These are phyloP conservation scores for Pectinophora gossypiella DNA, from an alignment of 1,140 invertebrate genomes.

Conservation along the genomic window DNA sequence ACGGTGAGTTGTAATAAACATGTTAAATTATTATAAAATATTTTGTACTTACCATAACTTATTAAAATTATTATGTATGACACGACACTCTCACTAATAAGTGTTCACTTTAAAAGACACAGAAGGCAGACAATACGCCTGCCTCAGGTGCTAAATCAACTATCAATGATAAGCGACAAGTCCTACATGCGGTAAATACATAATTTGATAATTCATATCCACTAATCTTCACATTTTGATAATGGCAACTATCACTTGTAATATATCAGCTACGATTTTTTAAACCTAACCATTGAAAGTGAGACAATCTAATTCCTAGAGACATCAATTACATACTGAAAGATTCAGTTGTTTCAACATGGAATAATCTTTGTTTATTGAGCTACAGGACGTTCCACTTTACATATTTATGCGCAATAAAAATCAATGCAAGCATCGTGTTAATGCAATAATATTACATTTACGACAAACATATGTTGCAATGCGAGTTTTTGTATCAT, in stretches of 20 bases:
- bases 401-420: no score
- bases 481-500: no score
- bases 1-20: no score
- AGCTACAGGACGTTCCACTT: not conserved
- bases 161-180: not conserved
- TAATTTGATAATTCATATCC: conserved; percentile 1
- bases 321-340: not conserved
- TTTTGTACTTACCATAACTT: no score
- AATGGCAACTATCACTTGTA: not conserved
- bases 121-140: not conserved
- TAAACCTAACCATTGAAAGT: not conserved
- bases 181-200: not conserved
- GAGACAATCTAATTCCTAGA: not conserved
- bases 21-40: no score
- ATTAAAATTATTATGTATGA: no score
- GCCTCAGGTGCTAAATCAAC: not conserved
- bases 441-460: no score
- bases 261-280: not conserved
- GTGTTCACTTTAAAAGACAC: not conserved
- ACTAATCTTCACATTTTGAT: not conserved
- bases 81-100: no score
- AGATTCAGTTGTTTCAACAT: not conserved
- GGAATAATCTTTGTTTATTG: not conserved
- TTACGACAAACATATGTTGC: no score
- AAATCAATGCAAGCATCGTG: no score